Evolutionary conservation across 2,888 invertebrate species (phyloP).

Genomic region (Balanococcus diminutus): DNA sequence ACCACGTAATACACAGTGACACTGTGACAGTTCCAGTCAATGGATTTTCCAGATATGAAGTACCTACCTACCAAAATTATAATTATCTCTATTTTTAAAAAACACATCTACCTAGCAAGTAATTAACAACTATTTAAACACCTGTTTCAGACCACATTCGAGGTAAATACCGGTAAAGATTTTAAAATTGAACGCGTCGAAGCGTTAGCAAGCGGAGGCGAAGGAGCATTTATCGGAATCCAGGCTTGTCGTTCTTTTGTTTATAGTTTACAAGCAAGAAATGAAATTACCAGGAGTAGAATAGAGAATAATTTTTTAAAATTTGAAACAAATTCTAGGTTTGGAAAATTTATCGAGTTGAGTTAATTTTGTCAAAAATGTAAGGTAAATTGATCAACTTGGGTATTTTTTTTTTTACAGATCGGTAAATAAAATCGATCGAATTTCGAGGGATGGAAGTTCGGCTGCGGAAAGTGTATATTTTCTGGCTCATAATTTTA

Average conservation of each 20-base stretch:
- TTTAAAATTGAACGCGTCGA: slow-evolving; percentile 66
- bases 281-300: slow-evolving; percentile 61
- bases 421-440: slow-evolving; percentile 60
- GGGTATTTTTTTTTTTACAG: slow-evolving; percentile 57
- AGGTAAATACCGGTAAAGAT: slow-evolving; percentile 66
- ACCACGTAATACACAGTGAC: slow-evolving; percentile 65
- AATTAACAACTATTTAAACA: not conserved
- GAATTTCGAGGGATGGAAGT: slow-evolving; percentile 60
- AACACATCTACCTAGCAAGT: not conserved
- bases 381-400: not conserved
- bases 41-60: slow-evolving; percentile 63
- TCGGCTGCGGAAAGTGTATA: slow-evolving; percentile 60
- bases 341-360: not conserved
- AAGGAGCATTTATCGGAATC: slow-evolving; percentile 65
- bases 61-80: slow-evolving; percentile 57
- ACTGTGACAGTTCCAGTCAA: slow-evolving; percentile 65
- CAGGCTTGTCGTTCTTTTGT: slow-evolving; percentile 61
- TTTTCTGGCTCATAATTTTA: slow-evolving; percentile 63
- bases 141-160: slow-evolving; percentile 62
- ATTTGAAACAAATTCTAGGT: slow-evolving; percentile 61
- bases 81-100: not conserved
- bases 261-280: slow-evolving; percentile 61
- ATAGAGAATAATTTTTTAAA: slow-evolving; percentile 60
- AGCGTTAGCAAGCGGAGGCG: slow-evolving; percentile 63
- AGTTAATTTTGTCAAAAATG: too few relatives aligned